These are phyloP conservation scores for Alosa sapidissima DNA, from an alignment of 2,797 vertebrate species.

Conservation along the genomic window DNA sequence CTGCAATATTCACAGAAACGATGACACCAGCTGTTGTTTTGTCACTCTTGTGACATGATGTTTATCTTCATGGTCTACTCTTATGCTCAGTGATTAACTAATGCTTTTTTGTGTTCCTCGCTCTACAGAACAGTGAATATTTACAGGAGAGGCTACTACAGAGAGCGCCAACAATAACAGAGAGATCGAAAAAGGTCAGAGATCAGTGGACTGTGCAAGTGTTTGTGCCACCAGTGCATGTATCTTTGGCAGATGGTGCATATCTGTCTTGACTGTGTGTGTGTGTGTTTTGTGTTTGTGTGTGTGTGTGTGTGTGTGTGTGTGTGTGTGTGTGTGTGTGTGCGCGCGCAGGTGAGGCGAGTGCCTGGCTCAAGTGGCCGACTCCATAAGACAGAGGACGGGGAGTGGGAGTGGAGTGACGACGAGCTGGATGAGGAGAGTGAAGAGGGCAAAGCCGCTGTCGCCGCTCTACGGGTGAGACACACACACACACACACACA, in stretches of 20 bases:
- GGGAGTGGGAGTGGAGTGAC: conserved; percentile 96
- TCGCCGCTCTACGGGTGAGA: conserved; percentile 90
- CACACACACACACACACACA: conserved; percentile 14
- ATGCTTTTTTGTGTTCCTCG: conserved; percentile 26
- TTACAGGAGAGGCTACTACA: conserved; percentile 92
- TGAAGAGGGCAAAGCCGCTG: conserved; percentile 95
- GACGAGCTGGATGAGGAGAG: conserved; percentile 97
- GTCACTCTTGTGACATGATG: neutral
- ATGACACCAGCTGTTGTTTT: neutral
- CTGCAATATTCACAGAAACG: neutral
- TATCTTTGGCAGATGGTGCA: neutral
- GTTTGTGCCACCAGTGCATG: neutral
- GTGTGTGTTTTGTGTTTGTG: conserved; percentile 15
- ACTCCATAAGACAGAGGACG: conserved; percentile 95
- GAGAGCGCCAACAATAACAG: conserved; percentile 92
- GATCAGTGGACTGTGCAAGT: neutral
- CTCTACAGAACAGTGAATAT: conserved; percentile 89
- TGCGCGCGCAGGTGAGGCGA: conserved; percentile 80
- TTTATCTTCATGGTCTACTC: neutral
- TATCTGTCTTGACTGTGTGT: neutral
- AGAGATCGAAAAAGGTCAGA: conserved; percentile 92
- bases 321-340: neutral
- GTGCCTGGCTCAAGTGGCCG: conserved; percentile 96
- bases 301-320: neutral
- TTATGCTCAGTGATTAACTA: neutral